Percentiles rank a stretch among this genome's conserved stretches.
Conservation (phyloP, 2,888 invertebrate genomes). For the Chaetoderma sp. region DNA sequence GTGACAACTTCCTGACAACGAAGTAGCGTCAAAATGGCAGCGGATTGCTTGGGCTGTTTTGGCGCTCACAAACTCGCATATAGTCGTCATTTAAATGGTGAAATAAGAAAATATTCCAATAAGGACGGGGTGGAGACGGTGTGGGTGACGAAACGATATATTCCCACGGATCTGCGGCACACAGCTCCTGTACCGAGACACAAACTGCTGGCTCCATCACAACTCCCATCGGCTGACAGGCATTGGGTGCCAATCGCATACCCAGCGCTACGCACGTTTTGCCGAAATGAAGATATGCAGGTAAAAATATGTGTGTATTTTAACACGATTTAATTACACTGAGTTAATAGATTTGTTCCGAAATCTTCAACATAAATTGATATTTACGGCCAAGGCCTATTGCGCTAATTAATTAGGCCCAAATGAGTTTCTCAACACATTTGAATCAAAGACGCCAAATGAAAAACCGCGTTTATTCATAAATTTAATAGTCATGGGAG, state of each 20-base stretch:
- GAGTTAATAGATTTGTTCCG: too few relatives aligned
- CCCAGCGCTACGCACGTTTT: constrained; percentile 46
- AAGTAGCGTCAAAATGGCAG: constrained; percentile 47
- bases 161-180: constrained; percentile 57
- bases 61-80: constrained; percentile 54
- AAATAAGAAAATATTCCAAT: constrained; percentile 40
- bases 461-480: too few relatives aligned
- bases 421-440: too few relatives aligned
- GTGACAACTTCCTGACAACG: too few relatives aligned
- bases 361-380: too few relatives aligned
- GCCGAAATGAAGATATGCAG: constrained; percentile 35
- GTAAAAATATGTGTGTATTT: too few relatives aligned
- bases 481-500: too few relatives aligned
- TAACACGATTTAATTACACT: too few relatives aligned
- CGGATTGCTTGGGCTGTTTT: constrained; percentile 53
- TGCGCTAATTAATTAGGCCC: too few relatives aligned
- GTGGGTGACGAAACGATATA: constrained; percentile 63
- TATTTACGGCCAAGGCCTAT: too few relatives aligned
- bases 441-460: too few relatives aligned
- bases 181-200: constrained; percentile 61
- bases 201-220: constrained; percentile 48
- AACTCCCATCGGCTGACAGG: constrained; percentile 42
- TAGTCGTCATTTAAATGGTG: constrained; percentile 46
- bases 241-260: constrained; percentile 52
- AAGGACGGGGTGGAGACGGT: constrained; percentile 42